Conservation (phyloP, 2,888 invertebrate species). For the Acrobeloides nanus region DNA sequence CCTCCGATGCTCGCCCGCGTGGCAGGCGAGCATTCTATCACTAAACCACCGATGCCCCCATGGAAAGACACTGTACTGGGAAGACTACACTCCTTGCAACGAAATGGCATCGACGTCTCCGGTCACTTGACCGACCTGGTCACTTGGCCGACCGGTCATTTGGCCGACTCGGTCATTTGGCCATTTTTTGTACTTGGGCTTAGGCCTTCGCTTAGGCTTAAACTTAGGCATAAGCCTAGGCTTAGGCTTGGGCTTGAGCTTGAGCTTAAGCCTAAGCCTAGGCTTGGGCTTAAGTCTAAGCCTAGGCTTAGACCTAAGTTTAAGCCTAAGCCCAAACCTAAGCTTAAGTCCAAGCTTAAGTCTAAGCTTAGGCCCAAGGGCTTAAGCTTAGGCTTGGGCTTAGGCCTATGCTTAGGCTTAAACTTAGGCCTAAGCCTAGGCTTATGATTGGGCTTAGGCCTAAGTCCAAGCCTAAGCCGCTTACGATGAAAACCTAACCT, state of each 20-base stretch:
- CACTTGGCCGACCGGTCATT: too few species aligned
- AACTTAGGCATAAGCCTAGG: neutral
- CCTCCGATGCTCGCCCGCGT: too few species aligned
- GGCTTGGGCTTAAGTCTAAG: neutral
- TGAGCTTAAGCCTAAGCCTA: neutral
- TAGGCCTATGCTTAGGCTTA: too few species aligned
- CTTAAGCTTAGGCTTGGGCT: neutral
- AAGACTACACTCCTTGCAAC: too few species aligned
- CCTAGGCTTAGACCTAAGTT: neutral
- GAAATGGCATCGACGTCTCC: too few species aligned
- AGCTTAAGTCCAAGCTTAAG: neutral
- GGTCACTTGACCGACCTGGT: too few species aligned
- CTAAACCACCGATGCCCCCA: conserved; percentile 43
- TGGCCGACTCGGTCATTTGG: too few species aligned
- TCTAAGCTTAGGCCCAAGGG: neutral
- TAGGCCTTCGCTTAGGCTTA: neutral
- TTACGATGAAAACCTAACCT: too few species aligned
- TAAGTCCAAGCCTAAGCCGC: too few species aligned
- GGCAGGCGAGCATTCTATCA: conserved; percentile 52
- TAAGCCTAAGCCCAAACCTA: neutral
- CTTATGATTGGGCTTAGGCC: too few species aligned
- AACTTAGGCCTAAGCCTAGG: too few species aligned
- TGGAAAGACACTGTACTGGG: too few species aligned
- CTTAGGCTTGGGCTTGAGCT: neutral
- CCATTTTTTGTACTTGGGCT: neutral